Evolutionary conservation across 2,888 invertebrate species (phyloP).

Genomic region (Nipponacmea schrenckii): DNA sequence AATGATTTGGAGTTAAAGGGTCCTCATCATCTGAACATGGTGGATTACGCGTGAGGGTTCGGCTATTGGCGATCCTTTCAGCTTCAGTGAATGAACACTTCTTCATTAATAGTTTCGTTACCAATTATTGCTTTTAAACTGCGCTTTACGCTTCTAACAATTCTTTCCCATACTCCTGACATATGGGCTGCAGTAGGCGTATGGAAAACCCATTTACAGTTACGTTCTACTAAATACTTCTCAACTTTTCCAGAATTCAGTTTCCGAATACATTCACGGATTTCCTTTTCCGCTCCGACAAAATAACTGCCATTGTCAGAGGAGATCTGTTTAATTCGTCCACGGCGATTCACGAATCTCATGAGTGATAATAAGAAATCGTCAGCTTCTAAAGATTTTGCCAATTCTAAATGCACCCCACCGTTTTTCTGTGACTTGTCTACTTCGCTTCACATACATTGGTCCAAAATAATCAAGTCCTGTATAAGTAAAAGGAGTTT

Average conservation of each 20-base stretch:
- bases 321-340: not conserved
- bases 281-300: not conserved
- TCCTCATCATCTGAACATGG: not conserved
- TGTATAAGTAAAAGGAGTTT: not conserved
- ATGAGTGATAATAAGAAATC: not conserved
- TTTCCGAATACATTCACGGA: not conserved
- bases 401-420: not conserved
- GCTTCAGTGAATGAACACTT: not conserved
- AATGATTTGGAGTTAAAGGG: no score
- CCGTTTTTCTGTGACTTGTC: not conserved
- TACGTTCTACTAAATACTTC: no score
- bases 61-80: not conserved
- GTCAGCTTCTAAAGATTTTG: not conserved
- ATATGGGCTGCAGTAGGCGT: not conserved
- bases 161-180: not conserved
- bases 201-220: conserved; percentile 1
- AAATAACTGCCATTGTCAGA: not conserved
- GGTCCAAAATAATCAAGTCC: not conserved
- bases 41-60: not conserved
- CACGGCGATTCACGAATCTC: not conserved
- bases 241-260: not conserved
- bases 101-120: not conserved
- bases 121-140: not conserved
- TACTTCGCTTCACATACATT: not conserved
- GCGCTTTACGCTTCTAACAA: not conserved